phyloP scores from a whole-genome alignment of 2,888 invertebrate species.

The Eupithecia tripunctaria region DNA sequence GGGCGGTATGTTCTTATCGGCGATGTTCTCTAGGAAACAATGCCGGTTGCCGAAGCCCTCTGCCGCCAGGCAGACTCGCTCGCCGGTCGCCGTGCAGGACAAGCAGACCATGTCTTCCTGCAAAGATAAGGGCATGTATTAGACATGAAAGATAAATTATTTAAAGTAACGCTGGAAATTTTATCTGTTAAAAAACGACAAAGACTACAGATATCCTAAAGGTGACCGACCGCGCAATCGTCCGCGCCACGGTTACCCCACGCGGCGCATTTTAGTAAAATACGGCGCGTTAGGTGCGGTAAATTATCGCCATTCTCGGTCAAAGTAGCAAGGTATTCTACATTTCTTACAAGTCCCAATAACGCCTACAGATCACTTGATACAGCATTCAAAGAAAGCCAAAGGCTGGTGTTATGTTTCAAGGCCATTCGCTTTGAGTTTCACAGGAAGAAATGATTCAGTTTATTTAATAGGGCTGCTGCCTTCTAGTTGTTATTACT shows the following conservation, averaged over 20 bases:
- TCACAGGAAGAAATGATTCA: conserved; percentile 50
- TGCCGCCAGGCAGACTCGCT: conserved; percentile 98
- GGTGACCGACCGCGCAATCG: no score
- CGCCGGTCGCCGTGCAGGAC: conserved; percentile 98
- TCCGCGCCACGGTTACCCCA: no score
- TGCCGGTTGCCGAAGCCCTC: conserved; percentile 99
- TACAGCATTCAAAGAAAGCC: neutral
- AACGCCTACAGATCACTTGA: neutral
- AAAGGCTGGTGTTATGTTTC: neutral
- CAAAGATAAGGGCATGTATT: neutral
- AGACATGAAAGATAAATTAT: neutral
- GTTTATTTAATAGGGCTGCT: conserved; percentile 51
- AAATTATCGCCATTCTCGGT: no score
- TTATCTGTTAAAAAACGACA: no score
- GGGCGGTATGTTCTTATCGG: conserved; percentile 98
- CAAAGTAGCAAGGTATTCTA: no score
- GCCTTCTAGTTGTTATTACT: neutral
- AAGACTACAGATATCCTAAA: no score
- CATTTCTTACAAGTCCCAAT: neutral
- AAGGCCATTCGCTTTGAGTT: conserved; percentile 23
- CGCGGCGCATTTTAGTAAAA: no score
- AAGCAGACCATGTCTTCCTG: conserved; percentile 99
- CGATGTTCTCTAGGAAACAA: conserved; percentile 99
- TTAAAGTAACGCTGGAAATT: no score
- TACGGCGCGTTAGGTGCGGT: no score